These are phyloP conservation scores for Ranitomeya imitator DNA, from an alignment of 2,113 vertebrate genomes.

Conservation along the genomic window DNA sequence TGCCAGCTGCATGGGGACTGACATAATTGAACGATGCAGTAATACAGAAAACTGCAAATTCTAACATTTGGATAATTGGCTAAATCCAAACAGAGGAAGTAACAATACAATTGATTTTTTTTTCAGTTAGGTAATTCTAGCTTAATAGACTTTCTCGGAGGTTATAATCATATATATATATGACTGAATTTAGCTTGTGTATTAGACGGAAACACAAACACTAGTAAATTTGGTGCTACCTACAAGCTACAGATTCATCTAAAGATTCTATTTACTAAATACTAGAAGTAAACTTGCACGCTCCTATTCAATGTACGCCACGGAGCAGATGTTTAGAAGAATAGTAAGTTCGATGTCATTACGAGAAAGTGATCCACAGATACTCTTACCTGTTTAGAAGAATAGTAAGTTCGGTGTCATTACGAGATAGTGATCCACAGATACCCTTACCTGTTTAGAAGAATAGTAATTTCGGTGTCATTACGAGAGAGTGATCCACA, in stretches of 20 bases:
- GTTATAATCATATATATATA: slow-evolving; percentile 36
- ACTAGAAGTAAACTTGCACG: neutral
- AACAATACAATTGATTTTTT: slow-evolving; percentile 41
- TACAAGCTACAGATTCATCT: slow-evolving; percentile 11
- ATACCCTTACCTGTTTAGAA: too few species aligned
- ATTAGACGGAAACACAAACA: slow-evolving; percentile 43
- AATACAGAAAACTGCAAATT: slow-evolving; percentile 46
- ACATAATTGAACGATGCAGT: slow-evolving; percentile 22
- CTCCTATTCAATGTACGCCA: neutral
- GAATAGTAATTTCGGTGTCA: too few species aligned
- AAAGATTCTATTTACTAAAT: neutral
- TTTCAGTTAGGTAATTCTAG: slow-evolving; percentile 48
- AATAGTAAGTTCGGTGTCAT: too few species aligned
- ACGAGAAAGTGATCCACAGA: too few species aligned
- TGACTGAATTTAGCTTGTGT: slow-evolving; percentile 27
- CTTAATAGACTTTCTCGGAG: slow-evolving; percentile 49
- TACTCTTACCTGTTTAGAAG: too few species aligned
- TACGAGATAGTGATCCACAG: too few species aligned
- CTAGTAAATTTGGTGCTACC: slow-evolving; percentile 30
- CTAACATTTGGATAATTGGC: slow-evolving; percentile 56
- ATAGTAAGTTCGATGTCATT: too few species aligned
- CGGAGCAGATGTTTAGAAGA: too few species aligned
- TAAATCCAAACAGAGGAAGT: slow-evolving; percentile 52
- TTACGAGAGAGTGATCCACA: too few species aligned
- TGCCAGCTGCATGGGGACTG: neutral